These are phyloP conservation scores for Diadophis punctatus DNA, from an alignment of 2,113 vertebrate genomes.

Conservation along the genomic window DNA sequence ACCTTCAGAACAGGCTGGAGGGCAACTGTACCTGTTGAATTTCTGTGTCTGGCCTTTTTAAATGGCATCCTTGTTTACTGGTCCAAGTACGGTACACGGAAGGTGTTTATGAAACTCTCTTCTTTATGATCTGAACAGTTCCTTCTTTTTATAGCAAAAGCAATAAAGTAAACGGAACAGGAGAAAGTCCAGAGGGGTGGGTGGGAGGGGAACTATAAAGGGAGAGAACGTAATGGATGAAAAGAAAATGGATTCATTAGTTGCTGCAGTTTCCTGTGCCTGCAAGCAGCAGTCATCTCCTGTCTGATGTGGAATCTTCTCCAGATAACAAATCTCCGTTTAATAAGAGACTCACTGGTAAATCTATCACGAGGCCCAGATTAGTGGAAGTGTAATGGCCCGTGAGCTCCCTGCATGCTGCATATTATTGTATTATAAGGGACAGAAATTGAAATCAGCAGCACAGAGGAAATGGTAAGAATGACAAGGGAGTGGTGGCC, in stretches of 20 bases:
- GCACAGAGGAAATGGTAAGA: not conserved
- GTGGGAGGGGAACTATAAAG: not conserved
- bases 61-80: not conserved
- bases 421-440: not conserved
- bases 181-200: not conserved
- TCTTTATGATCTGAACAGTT: not conserved
- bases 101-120: not conserved
- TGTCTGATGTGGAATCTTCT: conserved; percentile 12
- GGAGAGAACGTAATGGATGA: not conserved
- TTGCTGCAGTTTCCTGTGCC: conserved; percentile 10
- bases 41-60: not conserved
- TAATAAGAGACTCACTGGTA: conserved; percentile 30
- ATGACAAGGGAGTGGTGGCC: not conserved
- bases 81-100: not conserved
- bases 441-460: not conserved
- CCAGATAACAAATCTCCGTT: conserved; percentile 25
- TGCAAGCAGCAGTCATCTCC: not conserved
- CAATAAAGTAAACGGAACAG: not conserved
- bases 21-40: not conserved
- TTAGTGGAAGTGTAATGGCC: conserved; percentile 26
- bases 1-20: not conserved
- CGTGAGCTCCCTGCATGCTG: not conserved
- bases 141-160: not conserved
- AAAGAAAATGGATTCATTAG: conserved; percentile 28
- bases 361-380: not conserved